Evolutionary conservation across 2,113 vertebrate species (phyloP).

Genomic region (Chloroceryle aenea): DNA sequence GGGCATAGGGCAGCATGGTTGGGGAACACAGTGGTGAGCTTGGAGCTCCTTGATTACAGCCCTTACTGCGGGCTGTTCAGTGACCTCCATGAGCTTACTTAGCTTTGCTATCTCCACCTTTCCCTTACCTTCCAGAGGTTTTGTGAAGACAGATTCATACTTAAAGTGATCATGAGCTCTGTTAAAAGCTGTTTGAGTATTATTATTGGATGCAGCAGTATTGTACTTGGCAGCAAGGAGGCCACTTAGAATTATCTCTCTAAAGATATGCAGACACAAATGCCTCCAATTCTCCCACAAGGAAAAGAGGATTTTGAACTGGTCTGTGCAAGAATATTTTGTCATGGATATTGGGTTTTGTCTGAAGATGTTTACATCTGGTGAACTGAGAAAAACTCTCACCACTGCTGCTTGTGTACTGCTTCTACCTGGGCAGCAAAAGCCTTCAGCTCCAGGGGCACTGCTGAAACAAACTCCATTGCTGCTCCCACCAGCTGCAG

Average conservation of each 20-base stretch:
- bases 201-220: neutral
- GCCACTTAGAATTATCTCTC: neutral
- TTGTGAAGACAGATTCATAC: neutral
- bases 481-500: fast-evolving
- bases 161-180: neutral
- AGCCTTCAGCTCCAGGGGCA: neutral
- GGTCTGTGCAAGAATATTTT: neutral
- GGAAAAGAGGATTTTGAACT: neutral
- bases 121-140: neutral
- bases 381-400: neutral
- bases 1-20: neutral
- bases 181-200: neutral
- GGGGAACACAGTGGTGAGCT: fast-evolving
- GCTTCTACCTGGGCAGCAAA: neutral
- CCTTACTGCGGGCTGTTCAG: neutral
- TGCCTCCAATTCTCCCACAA: neutral
- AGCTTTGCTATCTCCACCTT: neutral
- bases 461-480: neutral
- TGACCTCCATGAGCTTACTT: neutral
- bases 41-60: neutral
- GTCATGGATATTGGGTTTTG: neutral
- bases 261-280: neutral
- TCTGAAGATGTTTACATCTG: neutral
- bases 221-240: slow-evolving; percentile 1
- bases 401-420: neutral